Base-by-base conservation (phyloP, 2,113 vertebrate species). In the Callospermophilus lateralis region DNA sequence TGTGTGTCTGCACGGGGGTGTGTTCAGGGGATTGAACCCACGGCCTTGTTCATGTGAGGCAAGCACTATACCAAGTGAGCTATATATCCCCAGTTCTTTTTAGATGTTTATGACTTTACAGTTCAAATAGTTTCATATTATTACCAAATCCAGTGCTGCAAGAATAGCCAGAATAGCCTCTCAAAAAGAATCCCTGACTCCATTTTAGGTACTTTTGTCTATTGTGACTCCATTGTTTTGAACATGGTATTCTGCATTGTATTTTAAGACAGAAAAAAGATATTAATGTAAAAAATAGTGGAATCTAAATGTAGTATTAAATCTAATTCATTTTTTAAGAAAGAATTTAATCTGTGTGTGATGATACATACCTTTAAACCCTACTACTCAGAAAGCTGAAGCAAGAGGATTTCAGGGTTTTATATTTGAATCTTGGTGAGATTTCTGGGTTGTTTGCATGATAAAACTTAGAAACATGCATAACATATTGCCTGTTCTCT, bases 1-100 rank as follows among this genome's bases (percentile, higher is more conserved):
- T 45, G 45, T 45, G 45, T 45, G 45, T 9, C 8, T 1, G 8
- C 1, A 6, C 9, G 45, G 0, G 45, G 1, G 45, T 45, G 45
- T 45, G 45, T 45, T 45, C 45, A 45, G 45, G 45, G 45, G 45
- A 45, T 45, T 45, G 6, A 45, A 45, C 6, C 42, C 45, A 45
- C 9, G 45, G 45, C 45, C 45, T 45, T 45, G 45, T 45, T 7
- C 8, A 45, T 45, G 45, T 9, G 45, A 45, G 8, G 45, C 45
- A 45, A 45, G 45, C 45, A 45, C 45, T 45, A 7, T 45, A 45
- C 45, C 45, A 45, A 45, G 45, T 45, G 45, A 45, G 45, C 45
- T 45, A 45, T 45, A 45, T 45, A 45, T 45, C 45, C 45, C 8
- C 45, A 45, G 45, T 8, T n/a, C 45, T 8, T 45, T 45, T 45